A percentile compares a stretch with the other conserved stretches of the same genome.
phyloP scores from a whole-genome alignment of 2,888 invertebrate genomes.

The Cephus nigrinus region DNA sequence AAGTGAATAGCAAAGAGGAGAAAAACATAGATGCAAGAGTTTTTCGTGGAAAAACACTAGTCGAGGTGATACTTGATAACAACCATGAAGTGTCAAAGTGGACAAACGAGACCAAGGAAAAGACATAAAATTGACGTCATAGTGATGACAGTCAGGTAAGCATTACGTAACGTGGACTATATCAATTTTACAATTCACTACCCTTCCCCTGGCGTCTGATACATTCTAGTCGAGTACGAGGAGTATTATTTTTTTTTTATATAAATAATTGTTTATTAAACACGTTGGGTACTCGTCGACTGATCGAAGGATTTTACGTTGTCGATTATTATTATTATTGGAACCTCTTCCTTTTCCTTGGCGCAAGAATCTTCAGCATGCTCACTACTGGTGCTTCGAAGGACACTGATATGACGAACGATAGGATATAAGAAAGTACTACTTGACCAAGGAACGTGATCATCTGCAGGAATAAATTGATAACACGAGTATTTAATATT shows the following conservation, averaged over 20 bases:
- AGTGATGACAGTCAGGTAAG: neutral
- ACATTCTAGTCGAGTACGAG: neutral
- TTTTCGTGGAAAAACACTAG: neutral
- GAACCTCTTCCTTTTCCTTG: constrained; percentile 60
- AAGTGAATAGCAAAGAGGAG: neutral
- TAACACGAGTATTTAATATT: constrained; percentile 7
- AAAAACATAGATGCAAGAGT: neutral
- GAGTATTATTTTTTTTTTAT: neutral
- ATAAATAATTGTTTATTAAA: neutral
- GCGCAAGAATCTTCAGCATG: constrained; percentile 77
- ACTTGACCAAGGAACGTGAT: constrained; percentile 85
- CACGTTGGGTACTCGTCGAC: neutral
- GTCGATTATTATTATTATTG: constrained; percentile 34
- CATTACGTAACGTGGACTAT: neutral
- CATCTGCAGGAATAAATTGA: constrained; percentile 68
- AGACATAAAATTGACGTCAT: neutral
- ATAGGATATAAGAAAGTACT: constrained; percentile 81
- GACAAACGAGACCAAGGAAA: neutral
- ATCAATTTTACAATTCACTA: neutral
- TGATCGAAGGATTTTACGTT: neutral
- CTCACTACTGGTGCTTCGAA: constrained; percentile 89
- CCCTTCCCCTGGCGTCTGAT: neutral
- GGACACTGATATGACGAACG: constrained; percentile 82
- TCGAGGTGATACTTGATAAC: neutral
- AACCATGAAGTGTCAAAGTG: neutral